phyloP scores from a whole-genome alignment of 2,797 vertebrate genomes.

The Cyprinella venusta region DNA sequence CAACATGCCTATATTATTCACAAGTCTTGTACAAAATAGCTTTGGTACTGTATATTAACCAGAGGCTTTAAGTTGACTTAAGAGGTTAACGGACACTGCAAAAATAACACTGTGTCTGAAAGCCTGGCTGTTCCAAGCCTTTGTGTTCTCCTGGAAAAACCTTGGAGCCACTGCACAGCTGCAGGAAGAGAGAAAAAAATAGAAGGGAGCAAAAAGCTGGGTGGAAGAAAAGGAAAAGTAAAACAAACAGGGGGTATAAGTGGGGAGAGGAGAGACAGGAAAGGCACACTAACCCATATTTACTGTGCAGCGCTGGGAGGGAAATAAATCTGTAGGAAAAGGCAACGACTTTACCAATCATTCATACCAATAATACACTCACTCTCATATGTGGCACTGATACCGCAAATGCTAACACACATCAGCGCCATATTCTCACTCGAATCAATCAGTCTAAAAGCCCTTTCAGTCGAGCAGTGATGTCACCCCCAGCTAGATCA shows the following conservation, averaged over 20 bases:
- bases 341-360: slow-evolving; percentile 31
- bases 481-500: slow-evolving; percentile 68
- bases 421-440: slow-evolving; percentile 18
- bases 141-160: slow-evolving; percentile 58
- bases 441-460: slow-evolving; percentile 75
- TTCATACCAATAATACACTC: slow-evolving; percentile 10
- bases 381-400: neutral
- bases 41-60: neutral
- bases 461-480: slow-evolving; percentile 68
- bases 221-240: slow-evolving; percentile 53
- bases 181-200: slow-evolving; percentile 54
- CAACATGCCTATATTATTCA: neutral
- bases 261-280: slow-evolving; percentile 54
- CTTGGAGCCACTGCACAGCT: slow-evolving; percentile 54
- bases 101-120: neutral
- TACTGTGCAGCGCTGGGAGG: slow-evolving; percentile 61
- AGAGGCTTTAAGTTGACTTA: neutral
- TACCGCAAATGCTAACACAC: neutral
- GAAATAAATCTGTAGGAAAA: slow-evolving; percentile 50
- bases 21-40: neutral
- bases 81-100: neutral
- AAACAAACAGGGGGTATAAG: slow-evolving; percentile 56
- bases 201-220: slow-evolving; percentile 57
- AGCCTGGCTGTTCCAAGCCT: slow-evolving; percentile 15
- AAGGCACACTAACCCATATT: slow-evolving; percentile 81